phyloP scores from a whole-genome alignment of 2,797 vertebrate genomes.

The Echiichthys vipera region DNA sequence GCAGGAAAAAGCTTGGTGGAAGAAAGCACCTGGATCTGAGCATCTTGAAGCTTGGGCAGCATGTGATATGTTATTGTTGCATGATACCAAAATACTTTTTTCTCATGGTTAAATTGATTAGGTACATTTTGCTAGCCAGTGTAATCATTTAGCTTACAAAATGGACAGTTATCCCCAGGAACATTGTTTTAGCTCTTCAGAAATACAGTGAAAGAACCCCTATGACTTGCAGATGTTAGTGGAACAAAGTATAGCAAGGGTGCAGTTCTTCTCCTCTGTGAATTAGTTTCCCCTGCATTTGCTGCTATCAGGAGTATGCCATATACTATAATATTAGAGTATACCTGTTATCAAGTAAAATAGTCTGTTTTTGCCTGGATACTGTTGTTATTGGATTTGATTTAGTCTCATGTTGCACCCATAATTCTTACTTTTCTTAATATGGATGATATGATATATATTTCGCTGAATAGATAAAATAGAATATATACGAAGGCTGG shows the following conservation, averaged over 20 bases:
- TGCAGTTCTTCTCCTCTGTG: neutral
- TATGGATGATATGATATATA: no score
- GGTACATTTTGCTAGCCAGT: neutral
- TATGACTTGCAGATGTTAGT: neutral
- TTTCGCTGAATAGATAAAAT: no score
- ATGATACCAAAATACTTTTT: neutral
- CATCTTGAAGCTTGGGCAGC: neutral
- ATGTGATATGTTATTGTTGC: neutral
- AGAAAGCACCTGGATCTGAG: neutral
- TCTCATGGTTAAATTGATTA: neutral
- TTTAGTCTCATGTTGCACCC: neutral
- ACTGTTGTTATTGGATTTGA: neutral
- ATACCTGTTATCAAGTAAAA: neutral
- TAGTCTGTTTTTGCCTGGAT: neutral
- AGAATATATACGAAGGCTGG: no score
- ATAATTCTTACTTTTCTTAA: neutral
- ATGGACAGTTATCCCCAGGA: neutral
- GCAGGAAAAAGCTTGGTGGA: neutral
- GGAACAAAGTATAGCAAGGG: neutral
- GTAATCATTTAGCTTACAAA: neutral
- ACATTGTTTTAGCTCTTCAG: neutral
- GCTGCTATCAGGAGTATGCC: neutral
- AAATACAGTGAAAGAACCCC: neutral
- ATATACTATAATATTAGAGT: no score
- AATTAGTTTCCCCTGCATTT: neutral